Base-by-base conservation (phyloP, 30 jellyfish, hydroid and myxozoan genomes). In the Morbakka virulenta region DNA sequence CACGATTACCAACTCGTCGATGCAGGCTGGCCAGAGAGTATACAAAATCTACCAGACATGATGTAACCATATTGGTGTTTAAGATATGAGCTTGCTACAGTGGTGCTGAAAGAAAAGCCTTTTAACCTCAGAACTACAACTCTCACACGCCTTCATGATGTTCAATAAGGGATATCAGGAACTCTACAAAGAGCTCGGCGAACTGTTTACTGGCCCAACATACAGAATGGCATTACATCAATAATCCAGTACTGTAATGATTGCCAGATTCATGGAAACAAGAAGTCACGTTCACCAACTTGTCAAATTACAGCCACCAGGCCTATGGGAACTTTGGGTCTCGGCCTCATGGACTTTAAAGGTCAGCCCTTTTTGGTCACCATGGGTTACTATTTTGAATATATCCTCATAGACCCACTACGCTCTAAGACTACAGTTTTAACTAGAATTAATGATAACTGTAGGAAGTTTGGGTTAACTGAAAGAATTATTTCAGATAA, bases 121-220 rank as follows among this genome's bases (percentile, higher is more conserved):
- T 11, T 66, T 3, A 22, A 6, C 65, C 12, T 65, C 6, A 23
- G 77, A 23, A 57, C 11, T 57, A 31, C 11, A 22, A 65, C 77
- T 14, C 17, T 65, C 17, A 65, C 23, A 65, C 66, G 77, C 21
- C 66, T 65, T 11, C 77, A 65, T 20, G 31, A 65, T 28, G 77
- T 22, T 11, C 77, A 65, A 20, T 66, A 65, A 65, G 66, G 77
- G 25, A 25, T 65, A 17, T 17, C 17, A 11, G 25, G 67, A n/a
- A 20, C 77, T 4, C 22, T 65, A 31, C 77, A 65, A 66, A 17
- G 77, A 4, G 77, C 77, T 17, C 77, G 22, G 12, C 77, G 64
- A 9, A 65, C 77, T 17, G 77, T 65, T 31, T 65, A 65, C 66
- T 65, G 77, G 77, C 66, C 77, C 25, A 65, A 65, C 20, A 23